Conservation (phyloP, 2,888 invertebrate genomes). For the Tryphoninae sp. region DNA sequence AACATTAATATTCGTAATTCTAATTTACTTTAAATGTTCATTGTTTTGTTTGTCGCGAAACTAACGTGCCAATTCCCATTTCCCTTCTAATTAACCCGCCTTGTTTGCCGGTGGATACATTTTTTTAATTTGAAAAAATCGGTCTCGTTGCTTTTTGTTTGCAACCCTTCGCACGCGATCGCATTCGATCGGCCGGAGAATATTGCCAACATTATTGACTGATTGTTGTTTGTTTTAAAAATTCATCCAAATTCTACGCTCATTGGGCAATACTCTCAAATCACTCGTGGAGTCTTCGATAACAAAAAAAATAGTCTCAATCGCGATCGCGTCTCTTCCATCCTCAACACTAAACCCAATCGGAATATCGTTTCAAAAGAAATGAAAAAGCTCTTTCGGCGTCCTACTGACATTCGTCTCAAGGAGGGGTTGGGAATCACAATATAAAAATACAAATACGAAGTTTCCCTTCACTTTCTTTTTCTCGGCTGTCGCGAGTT, state of each 20-base stretch:
- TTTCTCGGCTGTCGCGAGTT: conserved; percentile 42
- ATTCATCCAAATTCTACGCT: conserved; percentile 22
- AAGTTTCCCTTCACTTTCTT: conserved; percentile 65
- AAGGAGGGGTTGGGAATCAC: conserved; percentile 68
- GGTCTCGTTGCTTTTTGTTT: neutral
- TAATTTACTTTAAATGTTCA: conserved; percentile 61
- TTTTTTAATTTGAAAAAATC: neutral
- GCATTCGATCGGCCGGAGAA: conserved; percentile 42
- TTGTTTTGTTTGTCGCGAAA: conserved; percentile 40
- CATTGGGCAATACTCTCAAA: conserved; percentile 36
- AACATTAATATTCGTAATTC: conserved; percentile 60
- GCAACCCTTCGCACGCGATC: conserved; percentile 35
- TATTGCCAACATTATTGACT: conserved; percentile 48
- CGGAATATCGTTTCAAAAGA: conserved; percentile 52
- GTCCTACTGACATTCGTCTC: conserved; percentile 61
- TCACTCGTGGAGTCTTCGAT: conserved; percentile 34
- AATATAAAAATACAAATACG: conserved; percentile 79
- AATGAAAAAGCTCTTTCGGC: conserved; percentile 67
- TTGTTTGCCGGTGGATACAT: neutral
- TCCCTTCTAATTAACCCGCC: conserved; percentile 1
- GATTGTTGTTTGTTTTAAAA: conserved; percentile 21
- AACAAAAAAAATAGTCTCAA: conserved; percentile 20
- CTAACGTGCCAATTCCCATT: conserved; percentile 43
- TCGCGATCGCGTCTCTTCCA: conserved; percentile 25
- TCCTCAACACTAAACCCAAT: conserved; percentile 38